Evolutionary conservation across 2,113 vertebrate species (phyloP), one percentile per base, ranked within the genome.

Genomic region (Ploceus nigricollis): DNA sequence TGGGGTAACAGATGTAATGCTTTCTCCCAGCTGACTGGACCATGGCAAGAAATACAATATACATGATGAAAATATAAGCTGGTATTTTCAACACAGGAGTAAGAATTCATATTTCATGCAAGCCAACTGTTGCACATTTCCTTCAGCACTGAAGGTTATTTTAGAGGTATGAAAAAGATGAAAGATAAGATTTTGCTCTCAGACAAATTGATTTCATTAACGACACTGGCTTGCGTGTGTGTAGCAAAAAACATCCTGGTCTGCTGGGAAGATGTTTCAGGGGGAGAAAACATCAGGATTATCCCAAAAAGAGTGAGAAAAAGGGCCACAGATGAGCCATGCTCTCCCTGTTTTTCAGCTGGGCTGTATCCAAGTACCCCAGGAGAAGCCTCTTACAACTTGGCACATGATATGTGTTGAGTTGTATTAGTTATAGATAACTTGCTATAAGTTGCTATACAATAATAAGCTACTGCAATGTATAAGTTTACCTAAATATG

Each of bases 161-260:
- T 88, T 73, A 65, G 75, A 83, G 42, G 35, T 63, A 90, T 61
- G 75, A 73, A 88, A 88, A 88, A 92, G 88, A 94, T 86, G 85
- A 77, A 86, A 92, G 88, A 76, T n/a, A 72, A 61, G 79, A 45
- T 42, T 87, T 92, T 86, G 28, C 57, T 51, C 68, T 47, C 47
- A 48, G 78, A 79, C 69, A 95, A 89, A 94, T 51, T 51, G 76
- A 81, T 90, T 86, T 80, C 53, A 30, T 77, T 78, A 66, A 58
- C 0, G 1, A 47, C 76, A 6, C 68, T 19, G 91, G 44, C 47
- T 27, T 51, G 54, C 27, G 25, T 50, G 64, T 12, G 80, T 20
- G 58, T 8, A 70, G 61, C 48, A 53, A 22, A 11, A 37, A 15
- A 20, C 44, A 22, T 13, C 79, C 75, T 33, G 6, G 20, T 42